Conservation (phyloP, 2,797 vertebrate species). For the Cossypha polioptera region DNA sequence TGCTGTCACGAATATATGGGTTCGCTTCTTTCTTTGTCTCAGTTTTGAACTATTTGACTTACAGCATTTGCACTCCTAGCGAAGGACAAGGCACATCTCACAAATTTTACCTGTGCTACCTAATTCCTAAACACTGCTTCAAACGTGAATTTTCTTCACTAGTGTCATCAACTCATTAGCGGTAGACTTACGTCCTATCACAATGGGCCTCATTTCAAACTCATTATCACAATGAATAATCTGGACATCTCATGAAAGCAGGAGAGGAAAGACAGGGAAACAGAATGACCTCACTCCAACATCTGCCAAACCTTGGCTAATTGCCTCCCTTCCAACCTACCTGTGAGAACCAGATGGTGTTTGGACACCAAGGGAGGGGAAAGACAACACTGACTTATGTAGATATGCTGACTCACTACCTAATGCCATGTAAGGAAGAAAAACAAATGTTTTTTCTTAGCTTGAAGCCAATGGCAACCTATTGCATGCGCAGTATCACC, state of each 20-base stretch:
- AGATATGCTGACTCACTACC: not conserved
- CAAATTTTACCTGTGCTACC: not conserved
- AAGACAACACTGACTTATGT: not conserved
- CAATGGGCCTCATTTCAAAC: not conserved
- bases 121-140: accelerated
- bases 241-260: not conserved
- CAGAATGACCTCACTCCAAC: not conserved
- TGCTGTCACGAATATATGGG: not conserved
- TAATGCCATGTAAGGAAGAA: not conserved
- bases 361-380: not conserved
- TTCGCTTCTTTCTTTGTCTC: not conserved
- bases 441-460: not conserved
- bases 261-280: not conserved
- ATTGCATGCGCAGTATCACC: not conserved
- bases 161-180: not conserved
- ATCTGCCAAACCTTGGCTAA: not conserved
- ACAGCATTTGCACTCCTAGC: not conserved
- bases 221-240: not conserved
- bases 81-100: not conserved
- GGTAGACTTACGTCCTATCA: not conserved
- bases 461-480: not conserved
- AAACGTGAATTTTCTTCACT: not conserved
- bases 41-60: not conserved
- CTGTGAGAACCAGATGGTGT: not conserved
- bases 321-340: not conserved